Base-by-base conservation (phyloP, 37 sponge, comb jelly and placozoan species). In the Ephydatia muelleri region DNA sequence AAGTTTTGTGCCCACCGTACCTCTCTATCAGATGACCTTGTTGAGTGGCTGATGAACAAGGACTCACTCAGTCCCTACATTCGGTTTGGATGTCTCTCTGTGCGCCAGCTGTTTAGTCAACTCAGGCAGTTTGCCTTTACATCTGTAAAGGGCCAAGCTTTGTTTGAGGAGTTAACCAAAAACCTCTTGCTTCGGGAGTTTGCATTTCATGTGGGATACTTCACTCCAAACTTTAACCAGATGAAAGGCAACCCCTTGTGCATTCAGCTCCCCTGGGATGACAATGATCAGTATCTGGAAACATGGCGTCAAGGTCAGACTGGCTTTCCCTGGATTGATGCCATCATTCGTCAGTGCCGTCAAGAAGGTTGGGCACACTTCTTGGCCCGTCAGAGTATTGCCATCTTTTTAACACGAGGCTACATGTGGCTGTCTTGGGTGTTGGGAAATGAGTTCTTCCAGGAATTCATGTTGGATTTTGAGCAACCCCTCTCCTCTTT, bases 321-420 rank as follows among this genome's bases (percentile, higher is more conserved):
- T 43, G 97, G 97, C 3, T 97, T 85, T 36, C 97, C 97, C 0
- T 92, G 89, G 85, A 92, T 97, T 49, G 97, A 97, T 92, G 97
- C 97, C 26, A 80, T 90, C 39, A 88, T 97, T 43, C 77, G 83
- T 29, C 97, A 97, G 84, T 66, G 85, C 28, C 80, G 85, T 1
- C 83, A 78, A 35, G 95, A 92, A 66, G 97, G 97, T 2, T 94
- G 88, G 88, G 90, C 90, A 29, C 95, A 92, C 37, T 90, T 91
- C 80, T 49, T 89, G 11, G 91, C 89, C 22, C 82, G 94, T 12
- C 88, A 91, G 69, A 80, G 87, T 29, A 83, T 94, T 4, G 94
- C 97, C n/a, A 85, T 89, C n/a, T 97, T 94, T 57, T 88, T 97
- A 65, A 97, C 95, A 36, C 85, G 93, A 28, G 92, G 97, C 67